phyloP scores from a whole-genome alignment of 2,797 vertebrate genomes.

The Gymnoscopelus braueri region DNA sequence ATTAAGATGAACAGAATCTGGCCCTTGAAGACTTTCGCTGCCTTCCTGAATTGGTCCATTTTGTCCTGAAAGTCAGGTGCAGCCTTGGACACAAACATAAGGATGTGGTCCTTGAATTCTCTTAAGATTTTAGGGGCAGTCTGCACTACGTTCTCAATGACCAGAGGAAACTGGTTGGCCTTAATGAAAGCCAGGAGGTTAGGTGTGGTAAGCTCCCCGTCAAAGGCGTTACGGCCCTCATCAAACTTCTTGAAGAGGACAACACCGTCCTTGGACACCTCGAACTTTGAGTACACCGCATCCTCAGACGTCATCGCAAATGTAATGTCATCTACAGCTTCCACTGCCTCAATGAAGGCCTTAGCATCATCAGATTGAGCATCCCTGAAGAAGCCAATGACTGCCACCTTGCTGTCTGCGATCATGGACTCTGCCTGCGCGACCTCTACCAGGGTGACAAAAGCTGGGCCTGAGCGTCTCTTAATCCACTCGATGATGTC shows the following conservation, averaged over 20 bases:
- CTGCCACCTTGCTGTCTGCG: slow-evolving; percentile 89
- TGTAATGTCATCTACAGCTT: slow-evolving; percentile 91
- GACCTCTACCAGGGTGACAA: slow-evolving; percentile 77
- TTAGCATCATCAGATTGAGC: slow-evolving; percentile 83
- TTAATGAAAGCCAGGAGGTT: slow-evolving; percentile 91
- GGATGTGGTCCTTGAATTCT: slow-evolving; percentile 97
- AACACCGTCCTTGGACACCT: slow-evolving; percentile 86
- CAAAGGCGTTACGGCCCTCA: slow-evolving; percentile 92
- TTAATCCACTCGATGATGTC: slow-evolving; percentile 96
- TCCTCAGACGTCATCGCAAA: slow-evolving; percentile 87
- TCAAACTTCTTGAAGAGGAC: slow-evolving; percentile 99
- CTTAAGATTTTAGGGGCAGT: slow-evolving; percentile 98
- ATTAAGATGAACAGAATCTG: slow-evolving; percentile 99
- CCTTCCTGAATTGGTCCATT: slow-evolving; percentile 91
- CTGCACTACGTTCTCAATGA: slow-evolving; percentile 93
- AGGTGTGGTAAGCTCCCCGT: slow-evolving; percentile 91
- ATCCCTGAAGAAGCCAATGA: slow-evolving; percentile 98
- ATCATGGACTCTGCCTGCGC: slow-evolving; percentile 84
- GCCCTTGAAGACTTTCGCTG: slow-evolving; percentile 91
- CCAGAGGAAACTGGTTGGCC: slow-evolving; percentile 94
- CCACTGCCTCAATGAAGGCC: slow-evolving; percentile 88
- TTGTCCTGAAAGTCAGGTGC: slow-evolving; percentile 89
- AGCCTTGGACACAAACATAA: slow-evolving; percentile 93
- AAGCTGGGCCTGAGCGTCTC: slow-evolving; percentile 93
- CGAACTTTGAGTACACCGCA: slow-evolving; percentile 87